A percentile compares a stretch with the other conserved stretches of the same genome.
Conservation (phyloP, 2,797 vertebrate species). For the Anguilla megastoma region DNA sequence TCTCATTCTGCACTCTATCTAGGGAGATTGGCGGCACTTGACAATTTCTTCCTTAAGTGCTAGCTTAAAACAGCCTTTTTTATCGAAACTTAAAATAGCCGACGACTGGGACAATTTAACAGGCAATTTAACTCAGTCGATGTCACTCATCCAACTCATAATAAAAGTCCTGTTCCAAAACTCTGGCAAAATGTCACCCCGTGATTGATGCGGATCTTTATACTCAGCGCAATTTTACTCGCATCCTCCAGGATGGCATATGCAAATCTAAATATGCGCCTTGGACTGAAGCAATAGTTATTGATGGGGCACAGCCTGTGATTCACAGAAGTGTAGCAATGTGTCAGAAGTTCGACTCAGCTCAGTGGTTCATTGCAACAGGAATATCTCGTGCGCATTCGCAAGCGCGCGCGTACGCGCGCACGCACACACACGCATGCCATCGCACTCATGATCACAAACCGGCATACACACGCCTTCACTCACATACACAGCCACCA, state of each 20-base stretch:
- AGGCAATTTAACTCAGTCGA: constrained; percentile 43
- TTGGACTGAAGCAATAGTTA: constrained; percentile 21
- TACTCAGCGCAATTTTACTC: constrained; percentile 30
- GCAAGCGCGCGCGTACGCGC: not conserved
- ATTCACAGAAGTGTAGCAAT: constrained; percentile 27
- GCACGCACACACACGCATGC: not conserved
- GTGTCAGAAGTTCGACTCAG: constrained; percentile 11
- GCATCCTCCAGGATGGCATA: constrained; percentile 31
- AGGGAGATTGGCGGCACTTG: constrained; percentile 23
- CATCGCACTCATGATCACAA: not conserved
- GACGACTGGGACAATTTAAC: constrained; percentile 41
- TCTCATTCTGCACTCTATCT: not conserved
- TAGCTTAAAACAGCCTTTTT: constrained; percentile 32
- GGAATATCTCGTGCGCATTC: not conserved
- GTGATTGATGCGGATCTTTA: constrained; percentile 39
- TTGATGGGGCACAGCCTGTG: constrained; percentile 7
- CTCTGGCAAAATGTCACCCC: constrained; percentile 28
- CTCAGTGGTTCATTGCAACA: constrained; percentile 5
- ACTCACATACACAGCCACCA: not conserved
- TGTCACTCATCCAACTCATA: constrained; percentile 40
- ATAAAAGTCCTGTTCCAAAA: constrained; percentile 29
- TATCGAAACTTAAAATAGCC: constrained; percentile 39
- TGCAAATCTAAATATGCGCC: constrained; percentile 20
- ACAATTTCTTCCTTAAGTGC: constrained; percentile 32
- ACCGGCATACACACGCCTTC: not conserved